Conservation (phyloP, 2,797 vertebrate genomes). For the Falco columbarius region DNA sequence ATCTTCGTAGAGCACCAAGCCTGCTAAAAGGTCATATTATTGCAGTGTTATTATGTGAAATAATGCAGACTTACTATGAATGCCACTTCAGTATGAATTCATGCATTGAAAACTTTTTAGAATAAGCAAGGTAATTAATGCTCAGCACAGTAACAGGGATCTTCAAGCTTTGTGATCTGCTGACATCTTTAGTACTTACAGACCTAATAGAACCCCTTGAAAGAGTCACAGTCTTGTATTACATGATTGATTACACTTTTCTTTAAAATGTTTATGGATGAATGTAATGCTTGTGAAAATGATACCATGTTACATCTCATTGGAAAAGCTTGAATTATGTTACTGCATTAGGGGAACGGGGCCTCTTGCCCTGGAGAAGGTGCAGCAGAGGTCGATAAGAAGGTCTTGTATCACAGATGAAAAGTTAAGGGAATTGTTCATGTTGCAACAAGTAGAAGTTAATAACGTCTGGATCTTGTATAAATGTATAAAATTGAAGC, state of each 20-base stretch:
- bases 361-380: background rate
- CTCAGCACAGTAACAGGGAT: background rate
- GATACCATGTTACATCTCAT: background rate
- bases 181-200: background rate
- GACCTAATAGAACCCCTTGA: background rate
- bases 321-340: conserved; percentile 1
- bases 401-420: background rate
- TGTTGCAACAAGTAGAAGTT: background rate
- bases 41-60: background rate
- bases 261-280: conserved; percentile 7
- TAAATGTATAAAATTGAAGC: background rate
- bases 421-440: background rate
- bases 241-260: conserved; percentile 5
- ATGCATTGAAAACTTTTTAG: background rate
- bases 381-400: background rate
- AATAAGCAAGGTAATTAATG: background rate
- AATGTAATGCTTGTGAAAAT: conserved; percentile 3
- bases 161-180: background rate
- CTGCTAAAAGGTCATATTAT: background rate
- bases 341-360: background rate
- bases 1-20: background rate
- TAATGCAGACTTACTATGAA: background rate
- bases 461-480: background rate
- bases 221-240: conserved; percentile 5
- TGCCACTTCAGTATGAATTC: background rate